Percentiles rank a stretch among this genome's conserved stretches.
phyloP scores from a whole-genome alignment of 2,888 invertebrate genomes.

The Pasiphila rectangulata region DNA sequence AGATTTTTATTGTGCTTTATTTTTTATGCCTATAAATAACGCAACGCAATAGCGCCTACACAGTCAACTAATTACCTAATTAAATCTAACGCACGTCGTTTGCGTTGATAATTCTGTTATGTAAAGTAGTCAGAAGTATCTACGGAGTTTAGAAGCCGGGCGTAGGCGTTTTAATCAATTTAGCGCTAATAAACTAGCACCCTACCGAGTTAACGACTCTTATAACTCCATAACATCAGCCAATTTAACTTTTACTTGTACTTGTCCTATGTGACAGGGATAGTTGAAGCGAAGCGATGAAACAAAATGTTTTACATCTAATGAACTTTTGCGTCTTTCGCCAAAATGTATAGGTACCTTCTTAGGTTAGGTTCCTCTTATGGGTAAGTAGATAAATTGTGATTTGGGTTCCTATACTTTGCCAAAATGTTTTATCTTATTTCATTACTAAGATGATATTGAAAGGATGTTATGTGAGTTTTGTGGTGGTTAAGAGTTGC shows the following conservation, averaged over 20 bases:
- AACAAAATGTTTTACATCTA: background rate
- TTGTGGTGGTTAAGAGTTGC: no score
- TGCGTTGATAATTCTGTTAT: conserved; percentile 27
- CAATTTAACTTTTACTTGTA: conserved; percentile 31
- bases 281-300: background rate
- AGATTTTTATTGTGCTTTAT: no score
- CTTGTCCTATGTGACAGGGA: conserved; percentile 8
- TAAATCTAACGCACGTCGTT: conserved; percentile 22
- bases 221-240: conserved; percentile 42
- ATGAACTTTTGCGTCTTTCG: no score
- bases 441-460: no score
- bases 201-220: conserved; percentile 56
- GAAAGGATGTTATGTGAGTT: no score
- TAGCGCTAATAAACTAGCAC: conserved; percentile 55
- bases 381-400: no score
- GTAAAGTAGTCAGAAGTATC: conserved; percentile 28
- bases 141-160: conserved; percentile 31
- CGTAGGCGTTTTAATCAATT: conserved; percentile 64
- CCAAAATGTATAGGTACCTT: no score
- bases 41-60: conserved; percentile 5
- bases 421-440: no score
- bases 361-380: no score
- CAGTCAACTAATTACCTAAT: conserved; percentile 25
- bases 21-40: background rate
- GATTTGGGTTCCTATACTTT: no score